These are phyloP conservation scores for Muntiacus reevesi DNA, from an alignment of 2,113 vertebrate genomes.

Conservation along the genomic window DNA sequence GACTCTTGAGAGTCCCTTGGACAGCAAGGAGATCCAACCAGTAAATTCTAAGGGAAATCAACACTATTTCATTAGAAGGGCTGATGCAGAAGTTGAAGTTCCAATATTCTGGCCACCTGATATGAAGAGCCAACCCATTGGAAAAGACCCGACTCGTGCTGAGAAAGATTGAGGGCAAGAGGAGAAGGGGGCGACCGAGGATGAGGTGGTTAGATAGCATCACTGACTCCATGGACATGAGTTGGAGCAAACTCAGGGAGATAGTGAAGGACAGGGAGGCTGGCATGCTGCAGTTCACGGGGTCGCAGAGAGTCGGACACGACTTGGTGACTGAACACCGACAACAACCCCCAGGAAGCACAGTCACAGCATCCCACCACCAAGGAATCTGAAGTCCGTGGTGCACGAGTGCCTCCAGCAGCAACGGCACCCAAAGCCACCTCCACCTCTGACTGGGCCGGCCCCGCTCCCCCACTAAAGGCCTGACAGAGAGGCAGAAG, in stretches of 20 bases:
- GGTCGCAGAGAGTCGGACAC: background rate
- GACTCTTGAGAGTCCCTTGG: background rate
- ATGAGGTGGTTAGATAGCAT: background rate
- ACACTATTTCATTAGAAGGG: background rate
- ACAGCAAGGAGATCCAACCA: background rate
- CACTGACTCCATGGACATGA: background rate
- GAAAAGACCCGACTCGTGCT: background rate
- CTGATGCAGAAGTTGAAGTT: background rate
- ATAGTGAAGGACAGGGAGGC: background rate
- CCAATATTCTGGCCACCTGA: background rate
- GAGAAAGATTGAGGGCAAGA: background rate
- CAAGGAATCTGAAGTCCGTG: background rate
- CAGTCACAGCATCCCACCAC: rapidly evolving
- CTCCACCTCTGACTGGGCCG: background rate
- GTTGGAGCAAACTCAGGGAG: background rate
- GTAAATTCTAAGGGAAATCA: background rate
- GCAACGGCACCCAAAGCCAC: background rate
- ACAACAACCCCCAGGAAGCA: background rate
- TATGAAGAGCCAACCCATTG: background rate
- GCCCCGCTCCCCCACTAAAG: background rate
- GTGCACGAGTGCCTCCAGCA: background rate
- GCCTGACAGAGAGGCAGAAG: background rate
- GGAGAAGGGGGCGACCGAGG: background rate
- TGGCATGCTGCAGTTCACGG: background rate
- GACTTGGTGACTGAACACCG: rapidly evolving